Evolutionary conservation across 2,113 vertebrate genomes (phyloP).

Genomic region (Gracilinanus agilis): DNA sequence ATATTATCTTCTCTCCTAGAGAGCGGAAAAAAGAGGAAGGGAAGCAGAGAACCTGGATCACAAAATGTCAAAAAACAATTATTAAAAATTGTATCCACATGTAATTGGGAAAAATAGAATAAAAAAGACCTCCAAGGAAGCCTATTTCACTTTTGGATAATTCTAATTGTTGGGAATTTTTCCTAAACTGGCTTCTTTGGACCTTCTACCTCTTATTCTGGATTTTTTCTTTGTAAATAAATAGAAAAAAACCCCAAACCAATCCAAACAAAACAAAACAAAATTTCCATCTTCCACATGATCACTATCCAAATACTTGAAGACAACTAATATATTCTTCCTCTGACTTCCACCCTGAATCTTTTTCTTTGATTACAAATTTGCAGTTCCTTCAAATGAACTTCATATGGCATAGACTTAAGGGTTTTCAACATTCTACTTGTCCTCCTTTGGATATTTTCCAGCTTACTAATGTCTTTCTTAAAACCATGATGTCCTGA

Average conservation of each 20-base stretch:
- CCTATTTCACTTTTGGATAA: not conserved
- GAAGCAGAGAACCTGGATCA: too few species aligned
- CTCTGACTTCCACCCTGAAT: not conserved
- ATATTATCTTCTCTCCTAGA: too few species aligned
- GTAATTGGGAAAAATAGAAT: too few species aligned
- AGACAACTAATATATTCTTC: not conserved
- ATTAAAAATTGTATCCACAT: too few species aligned
- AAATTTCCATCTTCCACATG: not conserved
- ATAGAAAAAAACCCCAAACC: not conserved
- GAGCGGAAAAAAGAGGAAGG: too few species aligned
- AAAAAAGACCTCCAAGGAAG: not conserved
- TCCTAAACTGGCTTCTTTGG: not conserved
- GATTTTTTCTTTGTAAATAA: not conserved
- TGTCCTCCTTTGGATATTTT: not conserved
- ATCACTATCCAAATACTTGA: not conserved
- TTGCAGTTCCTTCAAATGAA: not conserved
- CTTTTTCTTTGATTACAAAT: not conserved
- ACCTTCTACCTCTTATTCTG: not conserved
- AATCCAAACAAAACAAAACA: too few species aligned
- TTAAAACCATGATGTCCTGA: too few species aligned
- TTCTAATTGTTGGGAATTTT: not conserved
- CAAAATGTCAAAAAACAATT: too few species aligned
- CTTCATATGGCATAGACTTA: not conserved
- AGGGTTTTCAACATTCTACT: not conserved
- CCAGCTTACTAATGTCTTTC: too few species aligned